A percentile compares a stretch with the other conserved stretches of the same genome.
These are phyloP conservation scores for Torymus texanus DNA, from an alignment of 2,888 invertebrate species.

Conservation along the genomic window DNA sequence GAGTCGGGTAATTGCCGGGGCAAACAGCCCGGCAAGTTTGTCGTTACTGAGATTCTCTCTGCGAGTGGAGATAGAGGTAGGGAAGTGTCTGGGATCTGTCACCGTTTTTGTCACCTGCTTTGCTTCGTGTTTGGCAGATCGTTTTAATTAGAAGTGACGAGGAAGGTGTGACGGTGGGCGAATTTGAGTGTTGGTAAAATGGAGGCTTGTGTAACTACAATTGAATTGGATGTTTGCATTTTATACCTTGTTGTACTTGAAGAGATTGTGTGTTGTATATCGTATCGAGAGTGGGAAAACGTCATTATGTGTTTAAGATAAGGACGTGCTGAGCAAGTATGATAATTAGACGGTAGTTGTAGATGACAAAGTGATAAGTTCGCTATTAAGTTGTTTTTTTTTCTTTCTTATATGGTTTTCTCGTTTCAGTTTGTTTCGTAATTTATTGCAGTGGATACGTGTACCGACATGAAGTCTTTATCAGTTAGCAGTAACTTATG, in stretches of 20 bases:
- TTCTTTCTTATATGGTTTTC: too few species aligned
- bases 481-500: too few species aligned
- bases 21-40: slow-evolving; percentile 6
- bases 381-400: too few species aligned
- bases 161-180: background rate
- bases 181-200: slow-evolving; percentile 21
- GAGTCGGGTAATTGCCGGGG: background rate
- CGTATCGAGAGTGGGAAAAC: background rate
- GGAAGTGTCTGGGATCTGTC: too few species aligned
- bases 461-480: too few species aligned
- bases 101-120: too few species aligned
- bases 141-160: slow-evolving; percentile 40
- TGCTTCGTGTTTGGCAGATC: background rate
- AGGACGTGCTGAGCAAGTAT: slow-evolving; percentile 6
- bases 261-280: background rate
- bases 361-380: too few species aligned
- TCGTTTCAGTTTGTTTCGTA: too few species aligned
- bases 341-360: slow-evolving; percentile 4
- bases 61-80: background rate
- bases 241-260: slow-evolving; percentile 18
- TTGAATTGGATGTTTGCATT: background rate
- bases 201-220: too few species aligned
- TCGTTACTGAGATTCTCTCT: background rate
- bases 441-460: too few species aligned
- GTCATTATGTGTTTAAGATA: slow-evolving; percentile 20